These are phyloP conservation scores for Drosophila conformis DNA, from an alignment of 2,888 invertebrate species.

Conservation along the genomic window DNA sequence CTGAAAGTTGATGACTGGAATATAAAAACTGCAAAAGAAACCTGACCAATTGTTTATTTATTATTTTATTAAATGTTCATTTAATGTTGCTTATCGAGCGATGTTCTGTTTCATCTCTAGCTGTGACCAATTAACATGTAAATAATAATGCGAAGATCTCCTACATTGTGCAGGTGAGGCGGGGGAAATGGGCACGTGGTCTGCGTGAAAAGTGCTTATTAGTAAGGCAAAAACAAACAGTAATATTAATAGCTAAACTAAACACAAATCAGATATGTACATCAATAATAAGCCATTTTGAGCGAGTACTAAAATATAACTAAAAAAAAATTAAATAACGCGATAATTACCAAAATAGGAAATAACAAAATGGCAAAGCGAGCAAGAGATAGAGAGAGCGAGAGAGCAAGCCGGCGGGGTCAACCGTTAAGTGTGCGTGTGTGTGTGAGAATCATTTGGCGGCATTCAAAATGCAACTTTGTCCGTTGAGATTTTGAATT, in stretches of 20 bases:
- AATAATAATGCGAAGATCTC: constrained; percentile 26
- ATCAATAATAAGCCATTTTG: constrained; percentile 43
- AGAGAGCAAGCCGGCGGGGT: constrained; percentile 35
- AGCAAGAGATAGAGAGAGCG: background rate
- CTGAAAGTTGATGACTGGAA: background rate
- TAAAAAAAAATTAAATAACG: constrained; percentile 28
- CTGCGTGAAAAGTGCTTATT: constrained; percentile 63
- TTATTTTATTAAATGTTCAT: background rate
- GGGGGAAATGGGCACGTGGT: constrained; percentile 27
- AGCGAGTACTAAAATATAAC: constrained; percentile 39
- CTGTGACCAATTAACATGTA: constrained; percentile 36
- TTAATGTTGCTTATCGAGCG: background rate
- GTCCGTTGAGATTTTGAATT: constrained; percentile 47
- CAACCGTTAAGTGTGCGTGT: constrained; percentile 11
- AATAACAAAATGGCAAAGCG: constrained; percentile 29
- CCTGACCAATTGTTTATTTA: background rate
- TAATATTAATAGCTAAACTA: constrained; percentile 38
- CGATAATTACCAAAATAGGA: constrained; percentile 72
- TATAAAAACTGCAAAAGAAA: background rate
- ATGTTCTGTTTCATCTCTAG: constrained; percentile 25
- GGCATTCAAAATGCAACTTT: constrained; percentile 47
- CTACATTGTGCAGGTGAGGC: background rate
- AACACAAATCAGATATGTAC: constrained; percentile 59
- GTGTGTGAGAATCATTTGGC: constrained; percentile 36
- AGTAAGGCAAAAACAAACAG: constrained; percentile 48